Evolutionary conservation across 1,140 invertebrate species (phyloP), one percentile per base, ranked within the genome.

Genomic region (Sminthurides bifidus): DNA sequence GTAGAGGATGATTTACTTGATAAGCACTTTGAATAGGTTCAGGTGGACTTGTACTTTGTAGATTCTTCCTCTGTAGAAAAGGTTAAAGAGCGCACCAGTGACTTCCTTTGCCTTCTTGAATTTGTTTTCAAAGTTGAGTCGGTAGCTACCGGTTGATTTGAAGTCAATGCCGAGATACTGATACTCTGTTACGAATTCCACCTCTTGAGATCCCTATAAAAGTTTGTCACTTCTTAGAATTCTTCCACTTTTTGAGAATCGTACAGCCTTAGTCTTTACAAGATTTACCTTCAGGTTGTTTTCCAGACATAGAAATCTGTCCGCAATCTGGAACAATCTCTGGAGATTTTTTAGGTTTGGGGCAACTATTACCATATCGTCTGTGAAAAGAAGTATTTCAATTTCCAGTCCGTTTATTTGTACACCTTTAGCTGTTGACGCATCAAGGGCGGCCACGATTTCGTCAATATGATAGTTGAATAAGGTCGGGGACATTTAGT

Each of bases 101-200:
- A 0, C 53, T 35, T 2, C 6, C 0, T 54, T 46, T 4, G 26
- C 40, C 14, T 54, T 54, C 10, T 6, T 0, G 17, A 54, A n/a
- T n/a, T n/a, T 0, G 3, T 38, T 35, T 26, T 35, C 14, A 1
- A 2, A 10, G 6, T 35, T 27, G 12, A 2, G 6, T 21, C 12
- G 21, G 15, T 23, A 44, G 8, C 15, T 24, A 1, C 31, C 53
- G 2, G n/a, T 21, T 12, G n/a, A 48, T 1, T 15, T 5, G 17
- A 54, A 35, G 17, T 19, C 17, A 0, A 54, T 17, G 14, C 44
- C 53, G 0, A 54, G 33, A 24, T 54, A 54, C 1, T 6, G n/a
- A 31, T 54, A 54, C 23, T 1, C n/a, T 3, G 23, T n/a, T 19
- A 54, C 53, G 12, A 48, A 27, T 1, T 54, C 52, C 17, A 54